A percentile compares a stretch with the other conserved stretches of the same genome.
These are phyloP conservation scores for Oreotrochilus melanogaster DNA, from an alignment of 2,113 vertebrate species.

Conservation along the genomic window DNA sequence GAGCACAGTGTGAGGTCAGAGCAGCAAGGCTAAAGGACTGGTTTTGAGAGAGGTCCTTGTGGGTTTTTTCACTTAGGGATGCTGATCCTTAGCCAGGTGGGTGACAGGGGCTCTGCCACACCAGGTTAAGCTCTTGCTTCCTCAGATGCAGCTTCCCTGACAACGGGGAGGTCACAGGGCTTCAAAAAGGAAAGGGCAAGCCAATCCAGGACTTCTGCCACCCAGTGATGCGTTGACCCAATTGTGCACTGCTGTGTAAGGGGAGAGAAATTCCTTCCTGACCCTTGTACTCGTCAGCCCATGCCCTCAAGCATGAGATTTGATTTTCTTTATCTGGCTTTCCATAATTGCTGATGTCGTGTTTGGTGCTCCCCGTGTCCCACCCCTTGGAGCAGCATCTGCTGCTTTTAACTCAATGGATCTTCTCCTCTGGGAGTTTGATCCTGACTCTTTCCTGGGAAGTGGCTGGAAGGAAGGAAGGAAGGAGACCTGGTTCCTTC, in stretches of 20 bases:
- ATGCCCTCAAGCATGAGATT: slow-evolving; percentile 64
- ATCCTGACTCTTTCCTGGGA: not conserved
- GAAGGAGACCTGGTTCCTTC: not conserved
- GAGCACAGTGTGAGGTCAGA: not conserved
- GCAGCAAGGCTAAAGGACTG: not conserved
- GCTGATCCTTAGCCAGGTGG: not conserved
- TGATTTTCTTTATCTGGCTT: slow-evolving; percentile 70
- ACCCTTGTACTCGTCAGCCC: slow-evolving; percentile 50
- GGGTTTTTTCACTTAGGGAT: not conserved
- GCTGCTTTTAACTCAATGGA: slow-evolving; percentile 38
- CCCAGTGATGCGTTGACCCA: slow-evolving; percentile 45
- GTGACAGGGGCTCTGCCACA: not conserved
- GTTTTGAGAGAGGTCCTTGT: rapidly evolving
- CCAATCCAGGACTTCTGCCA: slow-evolving; percentile 9
- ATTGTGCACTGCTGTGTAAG: slow-evolving; percentile 63
- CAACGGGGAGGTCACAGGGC: not conserved
- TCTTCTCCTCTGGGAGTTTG: not conserved
- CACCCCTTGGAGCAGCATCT: slow-evolving; percentile 20
- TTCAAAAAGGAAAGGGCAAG: not conserved
- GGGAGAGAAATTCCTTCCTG: slow-evolving; percentile 66
- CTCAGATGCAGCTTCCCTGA: not conserved
- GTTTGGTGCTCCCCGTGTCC: not conserved
- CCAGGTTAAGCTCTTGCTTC: not conserved
- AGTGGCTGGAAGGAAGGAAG: not conserved
- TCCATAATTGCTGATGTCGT: slow-evolving; percentile 14